Conservation (phyloP, 2,797 vertebrate species). For the Acanthornis magna region DNA sequence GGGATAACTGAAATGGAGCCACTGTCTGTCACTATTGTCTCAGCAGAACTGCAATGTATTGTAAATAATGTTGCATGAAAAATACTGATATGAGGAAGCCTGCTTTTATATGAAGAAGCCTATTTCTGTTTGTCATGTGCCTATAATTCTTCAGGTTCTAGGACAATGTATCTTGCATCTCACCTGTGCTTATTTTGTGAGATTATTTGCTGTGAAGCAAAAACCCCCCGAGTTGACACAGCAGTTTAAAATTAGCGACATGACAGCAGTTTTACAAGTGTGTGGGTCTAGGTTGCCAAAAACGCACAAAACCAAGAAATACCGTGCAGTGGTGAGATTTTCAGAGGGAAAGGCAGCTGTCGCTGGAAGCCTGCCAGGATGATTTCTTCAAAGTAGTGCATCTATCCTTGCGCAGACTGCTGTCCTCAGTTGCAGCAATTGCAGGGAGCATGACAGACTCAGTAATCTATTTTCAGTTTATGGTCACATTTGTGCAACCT, state of each 20-base stretch:
- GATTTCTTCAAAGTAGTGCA: neutral
- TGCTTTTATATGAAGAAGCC: conserved; percentile 49
- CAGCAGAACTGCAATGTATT: neutral
- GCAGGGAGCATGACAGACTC: neutral
- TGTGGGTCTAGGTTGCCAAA: neutral
- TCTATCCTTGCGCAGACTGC: neutral
- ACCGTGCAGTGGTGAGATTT: neutral
- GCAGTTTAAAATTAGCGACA: conserved; percentile 33
- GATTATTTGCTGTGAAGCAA: conserved; percentile 42
- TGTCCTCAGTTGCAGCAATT: neutral
- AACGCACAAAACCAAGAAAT: neutral
- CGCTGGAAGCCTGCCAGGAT: neutral
- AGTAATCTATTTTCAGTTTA: neutral
- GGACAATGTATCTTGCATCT: conserved; percentile 30
- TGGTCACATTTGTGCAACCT: neutral
- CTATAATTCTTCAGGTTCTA: conserved; percentile 57
- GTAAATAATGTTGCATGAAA: neutral
- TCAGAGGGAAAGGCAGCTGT: neutral
- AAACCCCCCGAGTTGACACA: conserved; percentile 23
- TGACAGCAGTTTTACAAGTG: conserved; percentile 16
- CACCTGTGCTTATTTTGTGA: conserved; percentile 46
- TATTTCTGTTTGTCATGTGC: conserved; percentile 49
- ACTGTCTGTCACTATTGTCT: neutral
- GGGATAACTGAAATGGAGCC: neutral
- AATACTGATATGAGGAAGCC: neutral